Evolutionary conservation across 2,113 vertebrate species (phyloP).

Genomic region (Ophiodon elongatus): DNA sequence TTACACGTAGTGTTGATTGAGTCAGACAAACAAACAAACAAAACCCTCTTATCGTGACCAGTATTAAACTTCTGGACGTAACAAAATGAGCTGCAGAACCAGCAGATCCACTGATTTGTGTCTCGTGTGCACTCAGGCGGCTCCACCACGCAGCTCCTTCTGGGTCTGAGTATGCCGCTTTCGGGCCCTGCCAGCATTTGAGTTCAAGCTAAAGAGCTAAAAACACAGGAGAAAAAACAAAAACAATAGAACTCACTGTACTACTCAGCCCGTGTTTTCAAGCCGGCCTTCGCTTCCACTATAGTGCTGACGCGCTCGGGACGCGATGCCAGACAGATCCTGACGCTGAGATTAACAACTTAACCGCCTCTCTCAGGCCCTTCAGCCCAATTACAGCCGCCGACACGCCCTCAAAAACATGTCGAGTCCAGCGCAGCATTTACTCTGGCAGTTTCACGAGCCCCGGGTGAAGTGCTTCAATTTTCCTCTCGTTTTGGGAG

Average conservation of each 20-base stretch:
- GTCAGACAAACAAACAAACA: slow-evolving; percentile 19
- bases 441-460: slow-evolving; percentile 63
- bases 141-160: neutral
- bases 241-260: slow-evolving; percentile 64
- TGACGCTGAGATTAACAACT: slow-evolving; percentile 73
- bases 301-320: slow-evolving; percentile 54
- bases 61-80: slow-evolving; percentile 19
- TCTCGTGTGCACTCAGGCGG: neutral
- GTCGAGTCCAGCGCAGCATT: slow-evolving; percentile 64
- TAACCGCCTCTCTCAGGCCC: slow-evolving; percentile 62
- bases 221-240: slow-evolving; percentile 27
- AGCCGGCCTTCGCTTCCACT: slow-evolving; percentile 32
- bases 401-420: slow-evolving; percentile 61
- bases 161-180: slow-evolving; percentile 1
- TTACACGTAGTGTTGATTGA: slow-evolving; percentile 25
- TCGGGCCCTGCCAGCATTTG: slow-evolving; percentile 23
- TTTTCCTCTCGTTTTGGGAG: slow-evolving; percentile 61
- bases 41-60: slow-evolving; percentile 28
- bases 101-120: slow-evolving; percentile 18
- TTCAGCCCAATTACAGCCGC: slow-evolving; percentile 40
- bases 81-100: slow-evolving; percentile 11
- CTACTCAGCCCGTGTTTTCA: slow-evolving; percentile 44
- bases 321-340: slow-evolving; percentile 70
- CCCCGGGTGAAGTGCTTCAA: slow-evolving; percentile 55
- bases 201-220: slow-evolving; percentile 28